Base-by-base conservation (phyloP, 2,113 vertebrate genomes). In the Mugil cephalus region DNA sequence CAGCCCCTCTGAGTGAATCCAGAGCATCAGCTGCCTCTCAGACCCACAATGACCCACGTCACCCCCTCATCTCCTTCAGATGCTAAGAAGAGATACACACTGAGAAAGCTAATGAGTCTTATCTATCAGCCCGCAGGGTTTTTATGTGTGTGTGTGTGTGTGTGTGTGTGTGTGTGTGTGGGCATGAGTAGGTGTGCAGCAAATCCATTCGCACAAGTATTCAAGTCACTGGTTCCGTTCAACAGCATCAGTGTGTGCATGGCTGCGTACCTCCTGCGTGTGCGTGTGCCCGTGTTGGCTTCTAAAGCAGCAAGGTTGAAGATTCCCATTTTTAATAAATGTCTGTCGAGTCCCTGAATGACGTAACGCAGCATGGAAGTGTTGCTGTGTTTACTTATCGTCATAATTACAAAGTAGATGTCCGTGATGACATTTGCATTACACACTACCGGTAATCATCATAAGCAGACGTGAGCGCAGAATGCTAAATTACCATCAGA, bases 81-180 rank as follows among this genome's bases (percentile, higher is more conserved):
- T 63, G 42, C 65, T 56, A 46, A 70, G 53, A 66, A 58, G 52
- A 65, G 60, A 61, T 1, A 1, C 63, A 52, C 6, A 35, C 64
- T 61, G 67, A 50, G 69, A 80, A 76, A 78, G 48, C 51, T 75
- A 87, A 84, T 83, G 80, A 91, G 74, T 75, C 46, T 5, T 73
- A 43, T 65, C 18, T 48, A 54, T 56, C n/a, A 0, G 76, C 58
- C 64, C 1, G 17, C 18, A 8, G 77, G 68, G n/a, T 54, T 69
- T 52, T 19, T 5, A 19, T 56, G 36, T 18, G 24, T 54, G 50
- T n/a, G 63, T 34, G 54, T 68, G 55, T 45, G 24, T 24, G 45
- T 19, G 21, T 45, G 2, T 2, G 53, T 40, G 10, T 40, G 34
- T 52, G 19, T 38, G 63, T 34, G 54, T 68, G 55, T 45, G 24